Conservation (phyloP, 2,113 vertebrate genomes). For the Seriola aureovittata region DNA sequence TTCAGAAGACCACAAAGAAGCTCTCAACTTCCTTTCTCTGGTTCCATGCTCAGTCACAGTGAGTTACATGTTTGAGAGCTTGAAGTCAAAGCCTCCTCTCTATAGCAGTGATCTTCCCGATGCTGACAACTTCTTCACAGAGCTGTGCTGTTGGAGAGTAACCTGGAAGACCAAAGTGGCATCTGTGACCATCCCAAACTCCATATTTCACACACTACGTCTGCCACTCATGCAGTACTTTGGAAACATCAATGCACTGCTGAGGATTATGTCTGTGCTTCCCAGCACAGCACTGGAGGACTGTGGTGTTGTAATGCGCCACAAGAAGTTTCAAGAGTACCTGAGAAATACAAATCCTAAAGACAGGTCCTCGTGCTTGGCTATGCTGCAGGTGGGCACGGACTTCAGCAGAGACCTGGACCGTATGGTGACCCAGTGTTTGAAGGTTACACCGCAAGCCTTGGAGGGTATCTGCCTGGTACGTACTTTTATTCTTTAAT, state of each 20-base stretch:
- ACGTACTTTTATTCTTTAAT: slow-evolving; percentile 39
- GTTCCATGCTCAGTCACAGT: slow-evolving; percentile 95
- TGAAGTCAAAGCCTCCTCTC: slow-evolving; percentile 94
- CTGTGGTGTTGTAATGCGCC: slow-evolving; percentile 88
- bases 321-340: slow-evolving; percentile 91
- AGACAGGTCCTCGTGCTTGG: slow-evolving; percentile 89
- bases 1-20: slow-evolving; percentile 95
- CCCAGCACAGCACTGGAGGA: slow-evolving; percentile 93
- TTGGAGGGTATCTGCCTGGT: slow-evolving; percentile 87
- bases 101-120: slow-evolving; percentile 94
- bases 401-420: slow-evolving; percentile 86
- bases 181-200: slow-evolving; percentile 92
- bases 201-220: slow-evolving; percentile 94
- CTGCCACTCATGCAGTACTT: slow-evolving; percentile 96
- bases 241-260: slow-evolving; percentile 91
- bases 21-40: slow-evolving; percentile 94
- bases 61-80: slow-evolving; percentile 86
- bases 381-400: slow-evolving; percentile 87
- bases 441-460: slow-evolving; percentile 85
- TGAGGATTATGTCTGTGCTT: slow-evolving; percentile 93
- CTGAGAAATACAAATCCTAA: slow-evolving; percentile 88
- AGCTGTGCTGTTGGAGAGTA: slow-evolving; percentile 97
- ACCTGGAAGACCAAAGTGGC: slow-evolving; percentile 98
- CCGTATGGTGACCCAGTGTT: slow-evolving; percentile 85
- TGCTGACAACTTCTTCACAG: slow-evolving; percentile 93